phyloP scores from a whole-genome alignment of 1,140 invertebrate species.

The Achroia grisella region DNA sequence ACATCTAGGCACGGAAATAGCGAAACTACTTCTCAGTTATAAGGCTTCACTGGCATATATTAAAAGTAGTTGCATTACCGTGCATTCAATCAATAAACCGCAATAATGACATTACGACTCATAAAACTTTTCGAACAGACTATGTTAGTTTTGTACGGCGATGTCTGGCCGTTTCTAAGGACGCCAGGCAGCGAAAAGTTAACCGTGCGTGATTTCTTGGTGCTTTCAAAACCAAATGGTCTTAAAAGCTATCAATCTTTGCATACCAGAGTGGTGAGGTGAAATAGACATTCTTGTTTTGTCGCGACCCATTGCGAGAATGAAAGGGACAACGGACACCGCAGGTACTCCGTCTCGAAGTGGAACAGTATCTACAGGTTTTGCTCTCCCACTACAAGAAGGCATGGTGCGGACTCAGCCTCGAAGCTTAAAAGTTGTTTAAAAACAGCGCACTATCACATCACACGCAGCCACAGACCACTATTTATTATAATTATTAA shows the following conservation, averaged over 20 bases:
- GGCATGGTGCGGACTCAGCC: constrained; percentile 54
- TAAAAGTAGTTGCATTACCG: constrained; percentile 30
- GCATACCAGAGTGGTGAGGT: constrained; percentile 69
- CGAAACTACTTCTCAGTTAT: constrained; percentile 20
- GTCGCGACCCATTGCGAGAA: constrained; percentile 21
- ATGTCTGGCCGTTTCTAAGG: constrained; percentile 55
- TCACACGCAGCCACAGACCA: constrained; percentile 10
- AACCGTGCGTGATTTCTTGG: constrained; percentile 69
- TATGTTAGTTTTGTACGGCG: constrained; percentile 22
- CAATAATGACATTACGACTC: constrained; percentile 38
- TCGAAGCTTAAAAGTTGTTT: constrained; percentile 62
- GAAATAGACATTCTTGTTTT: constrained; percentile 45
- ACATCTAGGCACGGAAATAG: constrained; percentile 26
- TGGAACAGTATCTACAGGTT: constrained; percentile 71
- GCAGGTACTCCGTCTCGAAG: constrained; percentile 64
- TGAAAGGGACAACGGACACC: constrained; percentile 49
- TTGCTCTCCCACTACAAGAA: constrained; percentile 69
- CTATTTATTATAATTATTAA: too few species aligned
- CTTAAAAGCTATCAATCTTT: constrained; percentile 73
- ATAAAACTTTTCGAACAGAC: constrained; percentile 24
- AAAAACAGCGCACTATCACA: constrained; percentile 50
- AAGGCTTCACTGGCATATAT: constrained; percentile 40
- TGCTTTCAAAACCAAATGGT: constrained; percentile 71
- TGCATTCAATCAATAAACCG: constrained; percentile 29
- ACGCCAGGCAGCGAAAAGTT: constrained; percentile 70